These are phyloP conservation scores for Todiramphus chloris DNA, from an alignment of 2,113 vertebrate genomes.

Conservation along the genomic window DNA sequence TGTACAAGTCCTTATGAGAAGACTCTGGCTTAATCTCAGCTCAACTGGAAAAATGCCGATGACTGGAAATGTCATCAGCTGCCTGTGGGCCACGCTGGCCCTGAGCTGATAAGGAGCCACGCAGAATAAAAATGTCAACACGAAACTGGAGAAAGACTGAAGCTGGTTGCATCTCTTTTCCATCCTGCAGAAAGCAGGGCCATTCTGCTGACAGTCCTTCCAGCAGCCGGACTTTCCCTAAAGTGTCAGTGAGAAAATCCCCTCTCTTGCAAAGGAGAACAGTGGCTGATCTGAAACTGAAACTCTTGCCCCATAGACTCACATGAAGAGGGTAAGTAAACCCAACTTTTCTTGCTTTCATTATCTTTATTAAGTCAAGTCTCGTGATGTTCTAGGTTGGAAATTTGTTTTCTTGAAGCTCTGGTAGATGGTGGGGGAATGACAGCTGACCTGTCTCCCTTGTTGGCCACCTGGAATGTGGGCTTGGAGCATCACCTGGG, in stretches of 20 bases:
- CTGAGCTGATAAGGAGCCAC: slow-evolving; percentile 31
- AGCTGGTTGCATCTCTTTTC: not conserved
- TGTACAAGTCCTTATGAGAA: not conserved
- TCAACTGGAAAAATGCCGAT: not conserved
- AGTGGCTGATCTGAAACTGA: not conserved
- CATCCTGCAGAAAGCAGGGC: not conserved
- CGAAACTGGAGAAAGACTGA: not conserved
- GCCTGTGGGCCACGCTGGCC: slow-evolving; percentile 36
- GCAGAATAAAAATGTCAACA: slow-evolving; percentile 47
- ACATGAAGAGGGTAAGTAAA: not conserved
- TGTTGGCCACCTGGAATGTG: not conserved
- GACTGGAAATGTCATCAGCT: slow-evolving; percentile 33
- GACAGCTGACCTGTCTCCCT: not conserved
- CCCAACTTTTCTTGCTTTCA: not conserved
- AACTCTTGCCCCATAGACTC: not conserved
- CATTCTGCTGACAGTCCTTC: not conserved
- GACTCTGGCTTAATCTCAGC: not conserved
- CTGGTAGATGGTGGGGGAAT: not conserved
- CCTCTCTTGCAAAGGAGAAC: not conserved
- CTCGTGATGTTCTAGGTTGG: not conserved
- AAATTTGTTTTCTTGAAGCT: not conserved
- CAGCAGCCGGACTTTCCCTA: not conserved
- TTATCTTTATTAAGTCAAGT: not conserved
- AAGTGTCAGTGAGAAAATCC: not conserved
- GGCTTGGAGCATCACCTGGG: not conserved